These are phyloP conservation scores for Conus betulinus DNA, from an alignment of 1,140 invertebrate genomes.

Conservation along the genomic window DNA sequence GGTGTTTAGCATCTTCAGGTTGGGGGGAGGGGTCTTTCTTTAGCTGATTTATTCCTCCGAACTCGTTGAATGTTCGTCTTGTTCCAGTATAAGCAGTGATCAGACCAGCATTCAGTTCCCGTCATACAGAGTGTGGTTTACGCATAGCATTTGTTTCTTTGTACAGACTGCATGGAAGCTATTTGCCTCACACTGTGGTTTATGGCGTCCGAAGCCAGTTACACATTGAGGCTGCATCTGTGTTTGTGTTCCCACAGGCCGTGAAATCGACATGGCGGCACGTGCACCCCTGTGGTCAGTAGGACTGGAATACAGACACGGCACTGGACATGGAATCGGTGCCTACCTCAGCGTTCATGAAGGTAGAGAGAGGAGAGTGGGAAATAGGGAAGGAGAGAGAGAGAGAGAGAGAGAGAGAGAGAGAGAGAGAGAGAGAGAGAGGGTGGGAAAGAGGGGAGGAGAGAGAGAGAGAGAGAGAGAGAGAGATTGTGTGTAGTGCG, in stretches of 20 bases:
- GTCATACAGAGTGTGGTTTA: too few relatives aligned
- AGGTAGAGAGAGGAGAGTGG: slow-evolving; percentile 56
- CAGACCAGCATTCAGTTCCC: too few relatives aligned
- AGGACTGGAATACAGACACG: slow-evolving; percentile 95
- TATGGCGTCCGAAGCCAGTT: not conserved
- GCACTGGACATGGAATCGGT: slow-evolving; percentile 97
- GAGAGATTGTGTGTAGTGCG: not conserved
- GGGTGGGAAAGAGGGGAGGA: not conserved
- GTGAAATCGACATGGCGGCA: slow-evolving; percentile 87
- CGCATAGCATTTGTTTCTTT: not conserved
- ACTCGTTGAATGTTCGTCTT: too few relatives aligned
- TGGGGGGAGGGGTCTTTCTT: too few relatives aligned
- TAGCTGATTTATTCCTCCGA: too few relatives aligned
- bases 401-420: not conserved
- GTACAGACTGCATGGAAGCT: not conserved
- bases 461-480: not conserved
- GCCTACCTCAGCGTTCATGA: slow-evolving; percentile 97
- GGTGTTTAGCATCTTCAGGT: too few relatives aligned
- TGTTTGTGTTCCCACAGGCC: slow-evolving; percentile 46
- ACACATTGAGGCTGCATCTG: not conserved
- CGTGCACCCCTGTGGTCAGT: slow-evolving; percentile 91
- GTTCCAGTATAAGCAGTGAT: too few relatives aligned
- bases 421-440: not conserved
- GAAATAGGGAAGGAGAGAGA: not conserved
- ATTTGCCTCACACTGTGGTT: not conserved